Evolutionary conservation across 1,140 invertebrate genomes (phyloP), one percentile per base, ranked within the genome.

Genomic region (Notospermus geniculatus): DNA sequence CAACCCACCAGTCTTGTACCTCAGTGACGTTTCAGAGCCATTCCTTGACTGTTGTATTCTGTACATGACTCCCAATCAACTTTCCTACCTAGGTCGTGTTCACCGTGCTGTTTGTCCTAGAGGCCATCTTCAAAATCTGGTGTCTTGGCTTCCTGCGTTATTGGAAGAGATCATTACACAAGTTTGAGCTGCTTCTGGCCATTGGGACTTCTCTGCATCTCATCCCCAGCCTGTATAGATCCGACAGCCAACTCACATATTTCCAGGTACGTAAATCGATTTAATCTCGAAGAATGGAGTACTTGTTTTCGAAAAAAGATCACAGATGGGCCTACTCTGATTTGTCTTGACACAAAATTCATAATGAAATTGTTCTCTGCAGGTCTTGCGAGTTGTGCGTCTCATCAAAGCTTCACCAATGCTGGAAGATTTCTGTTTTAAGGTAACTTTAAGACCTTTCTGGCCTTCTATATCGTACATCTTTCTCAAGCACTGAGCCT

Each of bases 401-500:
- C 83, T 99, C 0, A 98, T 99, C 23, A 99, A 99, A 85, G 96
- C 97, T 0, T 98, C 95, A 0, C 97, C 97, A 17, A 90, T 99
- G 85, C 82, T 99, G 52, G 97, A 99, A 83, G 97, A 98, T 68
- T 99, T 99, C 82, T 96, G 98, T 4, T 98, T 97, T 78, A 99
- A 99, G 74, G 85, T 86, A 72, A 56, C n/a, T n/a, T n/a, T n/a
- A n/a, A n/a, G n/a, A n/a, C n/a, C n/a, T n/a, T n/a, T n/a, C n/a
- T n/a, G n/a, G n/a, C n/a, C n/a, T n/a, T n/a, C n/a, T n/a, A n/a
- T n/a, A n/a, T n/a, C n/a, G n/a, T n/a, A n/a, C n/a, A n/a, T n/a
- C n/a, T n/a, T n/a, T n/a, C n/a, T n/a, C n/a, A n/a, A n/a, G n/a
- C n/a, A n/a, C n/a, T n/a, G n/a, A n/a, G n/a, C n/a, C n/a, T n/a